Base-by-base conservation (phyloP, 2,888 invertebrate genomes). In the Cephus spinipes region DNA sequence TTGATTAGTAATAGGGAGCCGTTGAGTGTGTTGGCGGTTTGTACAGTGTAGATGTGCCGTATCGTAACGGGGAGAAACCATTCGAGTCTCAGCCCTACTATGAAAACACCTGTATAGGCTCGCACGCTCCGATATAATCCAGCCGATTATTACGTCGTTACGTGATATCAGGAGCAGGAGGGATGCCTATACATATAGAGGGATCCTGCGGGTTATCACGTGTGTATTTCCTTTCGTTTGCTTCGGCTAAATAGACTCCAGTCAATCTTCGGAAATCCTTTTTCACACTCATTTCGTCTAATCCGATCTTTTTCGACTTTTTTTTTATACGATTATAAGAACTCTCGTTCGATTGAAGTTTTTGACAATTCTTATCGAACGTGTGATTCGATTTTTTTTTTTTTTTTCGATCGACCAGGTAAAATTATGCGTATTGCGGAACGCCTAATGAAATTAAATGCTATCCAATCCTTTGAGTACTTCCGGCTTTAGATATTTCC, bases 1-100 rank as follows among this genome's bases (percentile, higher is more conserved):
- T 79, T 76, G 79, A 79, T 79, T 79, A 79, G 79, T 76, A 79
- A 79, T 79, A 76, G 68, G 73, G 55, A 76, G 74, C 35, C 31
- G 23, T 55, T 0, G 1, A 23, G 55, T 23, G 55, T 55, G 55
- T 23, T 55, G 55, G 55, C 23, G 9, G 23, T 55, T 55, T 55
- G 9, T 55, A 55, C 2, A 55, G 55, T 6, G 55, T 55, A 55
- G 55, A 55, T 55, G 55, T 55, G 55, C 55, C 23, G 9, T 55
- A 23, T 55, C 23, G 55, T 55, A 55, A 55, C 55, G 55, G 55
- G 55, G 23, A 55, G 55, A 55, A 55, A 55, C 55, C 55, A 55
- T 55, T 55, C 23, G 55, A 55, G 55, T 55, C 55, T 55, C 55
- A 23, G 55, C 23, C 23, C 55, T 9, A 23, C 55, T 55, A 55